A percentile compares a stretch with the other conserved stretches of the same genome.
These are phyloP conservation scores for Riparia riparia DNA, from an alignment of 2,113 vertebrate species.

Conservation along the genomic window DNA sequence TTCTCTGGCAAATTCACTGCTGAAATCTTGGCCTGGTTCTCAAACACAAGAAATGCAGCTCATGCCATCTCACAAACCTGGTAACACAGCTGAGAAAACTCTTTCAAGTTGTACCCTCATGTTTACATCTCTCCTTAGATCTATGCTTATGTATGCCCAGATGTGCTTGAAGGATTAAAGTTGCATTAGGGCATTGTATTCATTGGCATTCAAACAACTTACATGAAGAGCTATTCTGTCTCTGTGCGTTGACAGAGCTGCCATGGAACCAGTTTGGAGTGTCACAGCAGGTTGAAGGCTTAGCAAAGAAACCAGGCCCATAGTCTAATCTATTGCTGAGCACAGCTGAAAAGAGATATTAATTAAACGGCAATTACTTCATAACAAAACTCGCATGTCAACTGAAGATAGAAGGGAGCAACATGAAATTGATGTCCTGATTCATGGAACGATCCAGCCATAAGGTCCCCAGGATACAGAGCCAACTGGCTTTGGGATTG, in stretches of 20 bases:
- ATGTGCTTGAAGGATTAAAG: neutral
- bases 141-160: neutral
- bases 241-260: neutral
- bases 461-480: neutral
- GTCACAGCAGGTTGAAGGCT: neutral
- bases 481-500: neutral
- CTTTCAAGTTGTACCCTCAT: neutral
- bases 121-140: neutral
- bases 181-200: neutral
- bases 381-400: neutral
- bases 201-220: neutral
- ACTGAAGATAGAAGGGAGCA: neutral
- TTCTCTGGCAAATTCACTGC: neutral
- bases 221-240: neutral
- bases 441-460: neutral
- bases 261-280: neutral
- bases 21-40: neutral
- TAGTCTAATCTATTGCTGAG: neutral
- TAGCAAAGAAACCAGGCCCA: neutral
- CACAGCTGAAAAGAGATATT: neutral
- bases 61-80: neutral
- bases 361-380: constrained; percentile 1
- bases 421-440: neutral
- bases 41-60: neutral
- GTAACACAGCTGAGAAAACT: neutral